Percentiles rank a stretch among this genome's conserved stretches.
phyloP scores from a whole-genome alignment of 2,113 vertebrate species.

The Eulemur macaco region DNA sequence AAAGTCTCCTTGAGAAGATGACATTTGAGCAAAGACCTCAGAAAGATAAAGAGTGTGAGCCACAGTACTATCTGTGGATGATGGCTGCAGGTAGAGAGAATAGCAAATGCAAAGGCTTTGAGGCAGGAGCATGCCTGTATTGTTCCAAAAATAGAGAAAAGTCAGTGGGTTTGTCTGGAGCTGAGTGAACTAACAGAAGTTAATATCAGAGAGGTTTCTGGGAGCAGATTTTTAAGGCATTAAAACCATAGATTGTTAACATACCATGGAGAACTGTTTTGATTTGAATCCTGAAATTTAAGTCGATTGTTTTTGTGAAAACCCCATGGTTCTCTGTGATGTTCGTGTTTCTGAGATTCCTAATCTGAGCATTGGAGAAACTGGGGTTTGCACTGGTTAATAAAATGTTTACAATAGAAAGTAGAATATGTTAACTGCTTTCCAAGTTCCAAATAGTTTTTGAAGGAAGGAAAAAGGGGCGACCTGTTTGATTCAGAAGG shows the following conservation, averaged over 20 bases:
- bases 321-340: background rate
- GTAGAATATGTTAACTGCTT: background rate
- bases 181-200: background rate
- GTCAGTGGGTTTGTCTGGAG: no score
- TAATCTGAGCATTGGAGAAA: background rate
- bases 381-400: background rate
- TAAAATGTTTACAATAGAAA: background rate
- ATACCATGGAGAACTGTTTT: background rate
- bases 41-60: background rate
- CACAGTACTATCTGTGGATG: background rate
- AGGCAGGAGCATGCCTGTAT: no score
- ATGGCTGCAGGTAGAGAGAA: background rate
- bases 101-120: no score
- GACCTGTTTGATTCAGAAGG: background rate
- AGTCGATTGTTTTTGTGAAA: background rate
- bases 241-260: background rate
- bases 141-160: background rate
- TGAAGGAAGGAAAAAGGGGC: background rate
- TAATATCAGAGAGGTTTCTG: background rate
- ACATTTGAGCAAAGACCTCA: background rate
- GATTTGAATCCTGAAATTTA: background rate
- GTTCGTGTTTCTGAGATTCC: background rate
- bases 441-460: background rate
- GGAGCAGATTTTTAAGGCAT: background rate
- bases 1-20: background rate